These are phyloP conservation scores for Xanthia togata DNA, from an alignment of 2,888 invertebrate genomes.

Conservation along the genomic window DNA sequence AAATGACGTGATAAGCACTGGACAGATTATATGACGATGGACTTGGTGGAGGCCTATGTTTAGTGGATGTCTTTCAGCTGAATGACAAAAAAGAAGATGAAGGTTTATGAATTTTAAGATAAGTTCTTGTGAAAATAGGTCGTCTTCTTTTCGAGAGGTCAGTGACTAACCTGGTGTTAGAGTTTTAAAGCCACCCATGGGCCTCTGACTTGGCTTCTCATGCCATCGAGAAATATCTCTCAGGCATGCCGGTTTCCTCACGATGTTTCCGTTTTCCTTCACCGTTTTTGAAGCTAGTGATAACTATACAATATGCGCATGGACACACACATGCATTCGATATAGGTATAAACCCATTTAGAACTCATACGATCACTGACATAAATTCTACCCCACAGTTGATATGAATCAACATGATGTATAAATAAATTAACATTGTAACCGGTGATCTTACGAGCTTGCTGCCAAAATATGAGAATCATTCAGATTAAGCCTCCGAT, in stretches of 20 bases:
- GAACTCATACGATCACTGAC: not conserved
- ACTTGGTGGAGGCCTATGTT: not conserved
- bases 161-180: too few species aligned
- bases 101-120: not conserved
- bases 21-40: not conserved
- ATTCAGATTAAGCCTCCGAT: slow-evolving; percentile 69
- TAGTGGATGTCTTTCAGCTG: not conserved
- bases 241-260: too few species aligned
- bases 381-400: not conserved
- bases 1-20: not conserved
- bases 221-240: too few species aligned
- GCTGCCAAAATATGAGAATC: slow-evolving; percentile 68
- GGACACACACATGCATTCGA: too few species aligned
- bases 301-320: too few species aligned
- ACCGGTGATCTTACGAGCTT: slow-evolving; percentile 26
- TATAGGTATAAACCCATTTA: not conserved
- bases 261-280: too few species aligned
- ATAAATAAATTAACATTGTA: slow-evolving; percentile 53
- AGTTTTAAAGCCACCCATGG: too few species aligned
- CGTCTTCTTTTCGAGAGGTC: too few species aligned
- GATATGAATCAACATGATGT: slow-evolving; percentile 22
- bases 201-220: too few species aligned
- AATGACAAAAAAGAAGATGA: not conserved
- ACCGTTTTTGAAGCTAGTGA: too few species aligned
- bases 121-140: not conserved